A percentile compares a stretch with the other conserved stretches of the same genome.
These are phyloP conservation scores for Lamellibrachia satsuma DNA, from an alignment of 2,888 invertebrate species.

Conservation along the genomic window DNA sequence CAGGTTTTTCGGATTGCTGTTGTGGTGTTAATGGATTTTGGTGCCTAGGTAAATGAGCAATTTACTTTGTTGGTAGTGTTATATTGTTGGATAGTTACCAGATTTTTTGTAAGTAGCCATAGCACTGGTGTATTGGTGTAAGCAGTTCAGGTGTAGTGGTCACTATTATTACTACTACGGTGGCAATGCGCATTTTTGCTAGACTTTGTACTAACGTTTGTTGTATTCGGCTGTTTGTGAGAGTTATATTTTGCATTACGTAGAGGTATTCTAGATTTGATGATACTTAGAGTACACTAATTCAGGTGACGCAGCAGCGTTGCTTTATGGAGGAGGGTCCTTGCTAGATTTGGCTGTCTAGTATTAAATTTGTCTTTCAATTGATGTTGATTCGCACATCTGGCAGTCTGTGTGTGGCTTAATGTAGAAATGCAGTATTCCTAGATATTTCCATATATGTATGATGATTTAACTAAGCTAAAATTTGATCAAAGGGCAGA, in stretches of 20 bases:
- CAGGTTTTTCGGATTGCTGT: background rate
- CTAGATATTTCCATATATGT: slow-evolving; percentile 17
- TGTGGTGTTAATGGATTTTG: background rate
- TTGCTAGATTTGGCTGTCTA: slow-evolving; percentile 12
- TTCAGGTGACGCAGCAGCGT: background rate
- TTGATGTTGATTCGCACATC: background rate
- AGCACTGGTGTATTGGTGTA: slow-evolving; percentile 6
- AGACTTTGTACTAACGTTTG: slow-evolving; percentile 10
- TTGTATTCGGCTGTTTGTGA: background rate
- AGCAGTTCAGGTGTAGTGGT: background rate
- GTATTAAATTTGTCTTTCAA: slow-evolving; percentile 17
- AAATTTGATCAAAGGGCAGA: background rate
- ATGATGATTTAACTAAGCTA: background rate
- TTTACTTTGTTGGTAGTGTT: slow-evolving; percentile 12
- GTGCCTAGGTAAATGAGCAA: background rate
- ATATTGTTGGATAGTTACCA: background rate
- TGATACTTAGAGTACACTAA: background rate
- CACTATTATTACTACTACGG: background rate
- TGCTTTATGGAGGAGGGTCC: background rate
- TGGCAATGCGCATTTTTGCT: slow-evolving; percentile 12
- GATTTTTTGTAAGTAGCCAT: background rate
- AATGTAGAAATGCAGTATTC: slow-evolving; percentile 4
- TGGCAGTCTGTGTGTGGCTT: slow-evolving; percentile 13
- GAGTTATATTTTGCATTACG: slow-evolving; percentile 9
- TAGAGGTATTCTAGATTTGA: slow-evolving; percentile 17